Percentiles rank a stretch among this genome's conserved stretches.
Conservation (phyloP, 2,888 invertebrate genomes). For the Megamerina dolium region DNA sequence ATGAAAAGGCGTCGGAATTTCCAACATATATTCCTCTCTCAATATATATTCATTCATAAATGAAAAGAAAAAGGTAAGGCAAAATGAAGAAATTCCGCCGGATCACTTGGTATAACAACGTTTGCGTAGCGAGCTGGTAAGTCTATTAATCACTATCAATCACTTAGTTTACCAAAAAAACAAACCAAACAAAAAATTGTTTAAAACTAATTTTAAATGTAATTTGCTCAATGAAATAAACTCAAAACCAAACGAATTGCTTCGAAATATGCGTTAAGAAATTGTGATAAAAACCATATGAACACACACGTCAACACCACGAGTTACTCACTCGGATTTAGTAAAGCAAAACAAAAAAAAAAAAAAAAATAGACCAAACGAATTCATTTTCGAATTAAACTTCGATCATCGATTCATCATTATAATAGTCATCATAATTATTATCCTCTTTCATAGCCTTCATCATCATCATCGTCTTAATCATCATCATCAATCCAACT, state of each 20-base stretch:
- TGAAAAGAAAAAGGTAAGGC: constrained; percentile 43
- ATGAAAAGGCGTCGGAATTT: constrained; percentile 25
- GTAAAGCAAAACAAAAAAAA: constrained; percentile 24
- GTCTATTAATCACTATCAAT: constrained; percentile 35
- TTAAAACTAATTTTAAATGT: constrained; percentile 22
- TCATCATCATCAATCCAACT: no score
- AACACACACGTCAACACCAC: constrained; percentile 47
- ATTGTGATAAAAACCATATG: constrained; percentile 15
- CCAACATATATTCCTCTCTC: constrained; percentile 14
- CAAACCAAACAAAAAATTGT: constrained; percentile 21
- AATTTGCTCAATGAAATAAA: constrained; percentile 27
- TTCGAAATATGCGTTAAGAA: constrained; percentile 9
- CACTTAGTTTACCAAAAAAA: constrained; percentile 24
- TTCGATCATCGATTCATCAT: constrained; percentile 19
- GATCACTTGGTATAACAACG: constrained; percentile 47
- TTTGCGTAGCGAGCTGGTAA: constrained; percentile 46
- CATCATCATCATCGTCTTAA: no score
- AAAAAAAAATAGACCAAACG: background rate
- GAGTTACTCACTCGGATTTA: no score
- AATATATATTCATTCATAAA: no score
- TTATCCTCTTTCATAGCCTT: no score
- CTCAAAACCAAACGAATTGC: constrained; percentile 12
- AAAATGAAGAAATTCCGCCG: constrained; percentile 36
- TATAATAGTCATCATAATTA: no score
- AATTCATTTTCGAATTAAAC: constrained; percentile 3